Evolutionary conservation across 2,797 vertebrate species (phyloP), one percentile per base, ranked within the genome.

Genomic region (Sciurus vulgaris): DNA sequence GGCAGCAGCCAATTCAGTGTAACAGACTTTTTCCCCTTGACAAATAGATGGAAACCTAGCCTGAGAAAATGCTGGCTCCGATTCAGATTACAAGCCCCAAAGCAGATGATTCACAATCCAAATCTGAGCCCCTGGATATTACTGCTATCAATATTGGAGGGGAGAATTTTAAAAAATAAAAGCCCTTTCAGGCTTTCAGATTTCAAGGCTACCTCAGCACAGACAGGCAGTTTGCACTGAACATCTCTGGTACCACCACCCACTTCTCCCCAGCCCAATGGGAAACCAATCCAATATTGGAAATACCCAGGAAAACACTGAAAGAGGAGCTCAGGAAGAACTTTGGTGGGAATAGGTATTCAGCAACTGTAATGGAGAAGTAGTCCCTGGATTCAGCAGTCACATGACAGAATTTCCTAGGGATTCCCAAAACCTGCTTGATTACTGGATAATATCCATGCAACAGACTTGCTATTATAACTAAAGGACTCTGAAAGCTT

Each of bases 11-110:
- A 61, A 86, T 70, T 95, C 86, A 86, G 92, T n/a, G 47, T 14
- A 86, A 95, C 51, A 56, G 56, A 77, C 63, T 61, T 82, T 82
- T 54, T 51, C 28, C 26, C 69, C 73, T 92, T 91, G 76, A 65
- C 74, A 93, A 92, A 95, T 1, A 95, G n/a, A 91, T 81, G 33
- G 70, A 97, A 91, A 93, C 65, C 54, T 95, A 83, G 26, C 73
- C 33, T 10, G 28, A 95, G 76, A 93, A 94, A 84, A 77, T 54
- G 65, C n/a, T 88, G 84, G 61, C 72, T 94, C 51, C 56, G 76
- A 49, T 81, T 89, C 77, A 93, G 35, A 92, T 59, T 67, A 92
- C 77, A 92, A 84, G 72, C 59, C n/a, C 93, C 24, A 65, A 67
- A 89, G 67, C 86, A 92, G 79, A 78, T 11, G 70, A 84, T 17